Evolutionary conservation across 1,140 invertebrate genomes (phyloP), one percentile per base, ranked within the genome.

Genomic region (Cataglyphis hispanica): DNA sequence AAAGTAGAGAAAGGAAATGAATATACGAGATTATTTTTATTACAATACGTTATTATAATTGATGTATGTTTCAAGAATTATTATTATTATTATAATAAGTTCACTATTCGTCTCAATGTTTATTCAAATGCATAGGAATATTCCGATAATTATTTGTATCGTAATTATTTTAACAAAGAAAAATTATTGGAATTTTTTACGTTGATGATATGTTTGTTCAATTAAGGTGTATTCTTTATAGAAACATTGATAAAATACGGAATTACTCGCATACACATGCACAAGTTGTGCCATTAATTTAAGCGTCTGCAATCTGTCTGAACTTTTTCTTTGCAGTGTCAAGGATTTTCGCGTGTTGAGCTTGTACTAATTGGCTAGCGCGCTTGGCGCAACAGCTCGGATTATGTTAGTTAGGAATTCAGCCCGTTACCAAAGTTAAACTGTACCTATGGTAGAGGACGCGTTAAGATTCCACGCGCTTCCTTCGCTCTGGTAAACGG

Each of bases 321-420:
- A 74, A 83, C 56, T 83, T 83, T 83, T 83, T 83, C 78, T 83
- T 83, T 13, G 46, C 10, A 10, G 2, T 56, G 67, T 72, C 40
- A 40, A 74, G 78, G 78, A 83, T 74, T 83, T 83, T 67, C 75
- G 56, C 25, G 27, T 40, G 40, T 37, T 67, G 74, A 86, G 63
- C 34, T 60, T 34, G n/a, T 66, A 46, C 67, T 89, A 87, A 87
- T 89, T 89, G 83, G 56, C 43, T 46, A 31, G 70, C 46, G 56
- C 64, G 74, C 78, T 56, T 27, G 66, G 53, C 50, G 60, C 66
- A 70, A 86, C 77, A 66, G 70, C 10, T 40, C 77, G 87, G 85
- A 88, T 86, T 88, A 86, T 84, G 85, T 50, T 86, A 77, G 87
- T 88, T 78, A 74, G 69, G 70, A 75, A 58, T 67, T 81, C 58